Conservation (phyloP, 2,797 vertebrate species). For the Buceros bicornis region DNA sequence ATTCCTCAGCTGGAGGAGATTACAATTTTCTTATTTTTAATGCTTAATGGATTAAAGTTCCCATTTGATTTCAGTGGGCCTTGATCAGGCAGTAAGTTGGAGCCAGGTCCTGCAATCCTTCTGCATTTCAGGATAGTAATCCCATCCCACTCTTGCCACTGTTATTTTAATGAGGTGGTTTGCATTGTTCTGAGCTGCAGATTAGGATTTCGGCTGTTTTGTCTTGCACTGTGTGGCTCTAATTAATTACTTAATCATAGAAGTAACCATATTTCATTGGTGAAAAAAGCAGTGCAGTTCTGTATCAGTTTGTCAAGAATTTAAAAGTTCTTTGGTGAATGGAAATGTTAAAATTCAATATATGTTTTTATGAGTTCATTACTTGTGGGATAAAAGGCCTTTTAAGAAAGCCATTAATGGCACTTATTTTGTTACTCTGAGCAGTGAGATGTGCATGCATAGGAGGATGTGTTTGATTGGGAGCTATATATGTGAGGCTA, state of each 20-base stretch:
- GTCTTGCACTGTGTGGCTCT: neutral
- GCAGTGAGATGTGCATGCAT: neutral
- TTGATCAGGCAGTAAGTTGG: constrained; percentile 23
- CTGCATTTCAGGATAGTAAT: constrained; percentile 14
- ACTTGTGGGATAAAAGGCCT: neutral
- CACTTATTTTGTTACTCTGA: neutral
- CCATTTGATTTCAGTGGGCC: constrained; percentile 38
- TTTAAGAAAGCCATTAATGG: neutral
- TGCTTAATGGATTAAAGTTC: constrained; percentile 47
- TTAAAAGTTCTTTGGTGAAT: neutral
- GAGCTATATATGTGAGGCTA: neutral
- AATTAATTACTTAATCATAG: constrained; percentile 32
- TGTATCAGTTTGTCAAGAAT: neutral
- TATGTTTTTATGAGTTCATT: neutral
- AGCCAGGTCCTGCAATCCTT: constrained; percentile 23
- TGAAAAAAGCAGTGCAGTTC: neutral
- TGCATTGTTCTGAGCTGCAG: neutral
- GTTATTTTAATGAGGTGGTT: constrained; percentile 33
- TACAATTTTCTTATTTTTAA: constrained; percentile 47
- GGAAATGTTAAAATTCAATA: neutral
- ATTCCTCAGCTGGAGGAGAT: constrained; percentile 39
- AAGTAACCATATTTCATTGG: neutral
- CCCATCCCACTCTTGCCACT: neutral
- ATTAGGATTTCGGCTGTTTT: constrained; percentile 16
- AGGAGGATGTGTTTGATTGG: neutral